Percentiles rank a stretch among this genome's conserved stretches.
These are phyloP conservation scores for Orcinus orca DNA, from an alignment of 2,113 vertebrate species.

Conservation along the genomic window DNA sequence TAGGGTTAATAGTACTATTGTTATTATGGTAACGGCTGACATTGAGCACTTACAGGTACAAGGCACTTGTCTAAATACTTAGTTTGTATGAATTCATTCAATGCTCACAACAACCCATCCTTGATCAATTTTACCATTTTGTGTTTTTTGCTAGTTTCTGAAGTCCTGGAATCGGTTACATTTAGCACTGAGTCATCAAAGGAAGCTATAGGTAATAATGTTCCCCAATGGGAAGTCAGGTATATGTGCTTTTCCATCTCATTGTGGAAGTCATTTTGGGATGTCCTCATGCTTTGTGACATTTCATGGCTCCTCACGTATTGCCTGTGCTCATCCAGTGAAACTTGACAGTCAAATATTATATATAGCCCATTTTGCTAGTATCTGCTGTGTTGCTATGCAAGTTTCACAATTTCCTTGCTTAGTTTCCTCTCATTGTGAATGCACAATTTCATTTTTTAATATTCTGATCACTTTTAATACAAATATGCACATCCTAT, in stretches of 20 bases:
- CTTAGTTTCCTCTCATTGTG: neutral
- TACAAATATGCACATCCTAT: neutral
- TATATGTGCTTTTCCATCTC: constrained; percentile 49
- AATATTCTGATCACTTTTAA: constrained; percentile 18
- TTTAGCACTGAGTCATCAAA: constrained; percentile 74
- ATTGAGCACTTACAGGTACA: neutral
- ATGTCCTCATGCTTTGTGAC: neutral
- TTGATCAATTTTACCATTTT: constrained; percentile 61
- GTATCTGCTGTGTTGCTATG: neutral
- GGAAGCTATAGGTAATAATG: constrained; percentile 76
- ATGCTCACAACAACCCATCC: neutral
- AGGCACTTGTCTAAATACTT: neutral
- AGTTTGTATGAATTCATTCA: neutral
- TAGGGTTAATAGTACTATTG: neutral
- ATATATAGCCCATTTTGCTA: neutral
- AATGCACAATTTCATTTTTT: neutral
- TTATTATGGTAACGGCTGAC: neutral
- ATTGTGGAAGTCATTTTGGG: neutral
- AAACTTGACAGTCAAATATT: neutral
- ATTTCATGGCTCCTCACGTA: neutral
- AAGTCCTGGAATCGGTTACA: constrained; percentile 66
- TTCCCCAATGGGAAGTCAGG: neutral
- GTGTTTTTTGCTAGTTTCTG: constrained; percentile 64
- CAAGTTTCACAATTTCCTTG: neutral
- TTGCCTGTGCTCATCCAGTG: neutral